Evolutionary conservation across 2,797 vertebrate genomes (phyloP).

Genomic region (Pangasius djambal): DNA sequence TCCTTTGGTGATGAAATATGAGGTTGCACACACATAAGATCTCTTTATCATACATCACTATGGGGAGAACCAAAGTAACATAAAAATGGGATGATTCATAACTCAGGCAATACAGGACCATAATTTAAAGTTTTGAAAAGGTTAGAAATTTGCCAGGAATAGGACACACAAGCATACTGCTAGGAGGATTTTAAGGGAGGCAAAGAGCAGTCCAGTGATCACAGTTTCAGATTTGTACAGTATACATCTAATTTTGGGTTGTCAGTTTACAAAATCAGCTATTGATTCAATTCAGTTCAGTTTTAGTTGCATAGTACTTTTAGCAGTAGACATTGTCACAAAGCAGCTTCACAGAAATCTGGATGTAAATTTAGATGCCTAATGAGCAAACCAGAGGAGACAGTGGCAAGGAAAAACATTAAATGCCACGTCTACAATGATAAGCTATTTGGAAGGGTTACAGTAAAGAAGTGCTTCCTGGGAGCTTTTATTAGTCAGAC

Average conservation of each 20-base stretch:
- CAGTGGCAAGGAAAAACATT: not conserved
- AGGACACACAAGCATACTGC: too few relatives aligned
- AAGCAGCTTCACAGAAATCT: not conserved
- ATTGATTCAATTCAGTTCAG: not conserved
- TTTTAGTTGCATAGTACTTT: too few relatives aligned
- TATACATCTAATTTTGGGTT: not conserved
- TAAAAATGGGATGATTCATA: not conserved
- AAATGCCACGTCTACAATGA: not conserved
- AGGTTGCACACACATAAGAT: not conserved
- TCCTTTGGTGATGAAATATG: not conserved
- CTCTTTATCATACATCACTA: not conserved
- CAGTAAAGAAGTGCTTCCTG: not conserved
- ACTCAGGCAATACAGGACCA: not conserved
- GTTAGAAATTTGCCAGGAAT: not conserved
- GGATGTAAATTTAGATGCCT: not conserved
- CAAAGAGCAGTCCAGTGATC: not conserved
- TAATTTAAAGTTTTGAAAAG: not conserved
- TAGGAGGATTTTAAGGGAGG: not conserved
- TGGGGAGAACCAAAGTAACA: not conserved
- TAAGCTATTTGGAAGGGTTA: not conserved
- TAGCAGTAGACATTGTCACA: not conserved
- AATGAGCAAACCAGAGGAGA: not conserved
- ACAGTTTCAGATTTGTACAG: slow-evolving; percentile 9
- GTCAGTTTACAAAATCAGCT: not conserved
- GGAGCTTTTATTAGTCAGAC: not conserved